Evolutionary conservation across 2,888 invertebrate genomes (phyloP).

Genomic region (Enchytraeus crypticus): DNA sequence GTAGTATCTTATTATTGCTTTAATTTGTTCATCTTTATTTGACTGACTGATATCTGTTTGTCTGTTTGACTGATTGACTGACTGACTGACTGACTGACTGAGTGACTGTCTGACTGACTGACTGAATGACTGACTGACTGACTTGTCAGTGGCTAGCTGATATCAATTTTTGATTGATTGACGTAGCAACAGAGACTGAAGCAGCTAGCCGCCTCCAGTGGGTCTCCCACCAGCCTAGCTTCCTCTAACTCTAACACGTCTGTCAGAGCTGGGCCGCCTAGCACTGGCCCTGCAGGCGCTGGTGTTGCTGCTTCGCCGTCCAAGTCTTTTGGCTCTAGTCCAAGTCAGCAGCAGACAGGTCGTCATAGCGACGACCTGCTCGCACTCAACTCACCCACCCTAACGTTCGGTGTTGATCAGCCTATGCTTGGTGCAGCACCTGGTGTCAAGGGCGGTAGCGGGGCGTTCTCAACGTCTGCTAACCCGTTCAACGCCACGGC

Average conservation of each 20-base stretch:
- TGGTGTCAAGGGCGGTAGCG: no score
- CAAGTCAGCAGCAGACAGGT: conserved; percentile 9
- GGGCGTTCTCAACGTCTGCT: no score
- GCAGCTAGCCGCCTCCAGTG: conserved; percentile 13
- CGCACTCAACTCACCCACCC: conserved; percentile 22
- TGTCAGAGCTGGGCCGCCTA: background rate
- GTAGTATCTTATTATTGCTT: background rate
- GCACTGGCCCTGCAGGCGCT: background rate
- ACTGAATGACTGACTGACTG: no score
- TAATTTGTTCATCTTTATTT: background rate
- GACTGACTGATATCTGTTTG: background rate
- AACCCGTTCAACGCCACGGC: no score
- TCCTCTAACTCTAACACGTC: conserved; percentile 8
- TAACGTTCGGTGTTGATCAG: background rate
- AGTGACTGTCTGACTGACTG: background rate
- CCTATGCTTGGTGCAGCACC: no score
- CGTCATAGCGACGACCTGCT: conserved; percentile 31
- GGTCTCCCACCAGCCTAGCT: conserved; percentile 9
- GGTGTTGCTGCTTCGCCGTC: background rate
- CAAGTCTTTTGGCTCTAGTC: background rate
- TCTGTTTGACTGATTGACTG: no score
- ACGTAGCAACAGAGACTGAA: conserved; percentile 16
- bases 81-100: no score
- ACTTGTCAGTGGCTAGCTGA: no score
- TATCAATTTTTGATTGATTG: no score